Evolutionary conservation across 1,140 invertebrate genomes (phyloP).

Genomic region (Oreohelix idahoensis): DNA sequence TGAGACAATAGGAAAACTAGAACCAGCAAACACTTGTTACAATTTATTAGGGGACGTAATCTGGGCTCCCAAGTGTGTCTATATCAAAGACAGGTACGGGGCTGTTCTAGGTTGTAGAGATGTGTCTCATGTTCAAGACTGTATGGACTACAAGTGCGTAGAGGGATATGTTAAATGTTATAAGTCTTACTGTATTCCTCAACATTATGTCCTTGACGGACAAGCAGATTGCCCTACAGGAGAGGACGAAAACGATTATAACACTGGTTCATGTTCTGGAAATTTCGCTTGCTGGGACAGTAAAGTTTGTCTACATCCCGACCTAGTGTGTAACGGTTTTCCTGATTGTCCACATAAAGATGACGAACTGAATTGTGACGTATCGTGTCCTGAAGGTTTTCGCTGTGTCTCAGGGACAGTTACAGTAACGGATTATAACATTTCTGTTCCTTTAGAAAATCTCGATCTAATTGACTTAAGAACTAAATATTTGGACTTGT

Average conservation of each 20-base stretch:
- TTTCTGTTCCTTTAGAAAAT: background rate
- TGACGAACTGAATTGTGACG: constrained; percentile 8
- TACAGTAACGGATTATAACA: background rate
- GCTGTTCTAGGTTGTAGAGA: background rate
- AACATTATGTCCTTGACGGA: background rate
- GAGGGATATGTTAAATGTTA: constrained; percentile 8
- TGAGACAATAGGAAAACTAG: background rate
- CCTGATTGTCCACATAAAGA: constrained; percentile 4
- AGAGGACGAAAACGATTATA: background rate
- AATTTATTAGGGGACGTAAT: background rate
- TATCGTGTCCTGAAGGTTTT: background rate
- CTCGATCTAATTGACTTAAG: background rate
- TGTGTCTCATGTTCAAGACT: constrained; percentile 3
- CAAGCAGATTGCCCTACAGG: background rate
- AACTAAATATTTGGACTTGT: background rate
- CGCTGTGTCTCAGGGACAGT: background rate
- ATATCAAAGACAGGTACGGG: background rate
- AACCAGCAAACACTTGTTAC: background rate
- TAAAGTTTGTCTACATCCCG: background rate
- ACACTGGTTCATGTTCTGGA: background rate
- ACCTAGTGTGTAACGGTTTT: constrained; percentile 14
- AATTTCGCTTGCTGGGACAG: background rate
- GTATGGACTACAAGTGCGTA: background rate
- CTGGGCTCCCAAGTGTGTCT: background rate
- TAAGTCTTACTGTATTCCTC: constrained; percentile 1